A percentile compares a stretch with the other conserved stretches of the same genome.
Evolutionary conservation across 2,888 invertebrate genomes (phyloP).

Genomic region (Agriopis leucophaearia): DNA sequence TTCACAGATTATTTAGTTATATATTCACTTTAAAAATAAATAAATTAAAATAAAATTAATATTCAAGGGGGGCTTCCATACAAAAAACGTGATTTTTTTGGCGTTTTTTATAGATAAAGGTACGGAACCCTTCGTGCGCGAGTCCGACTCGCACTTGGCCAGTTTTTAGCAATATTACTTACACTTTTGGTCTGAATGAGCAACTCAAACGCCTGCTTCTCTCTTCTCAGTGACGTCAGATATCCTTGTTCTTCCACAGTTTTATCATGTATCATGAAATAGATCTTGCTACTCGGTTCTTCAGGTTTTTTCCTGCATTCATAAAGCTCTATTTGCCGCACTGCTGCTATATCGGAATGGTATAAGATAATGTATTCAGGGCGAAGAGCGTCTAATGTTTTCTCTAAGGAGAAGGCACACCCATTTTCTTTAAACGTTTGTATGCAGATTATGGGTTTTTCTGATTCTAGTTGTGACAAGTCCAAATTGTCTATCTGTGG

Average conservation of each 20-base stretch:
- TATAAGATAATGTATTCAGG: conserved; percentile 96
- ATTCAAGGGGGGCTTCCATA: no score
- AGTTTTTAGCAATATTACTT: conserved; percentile 59
- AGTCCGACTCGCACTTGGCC: no score
- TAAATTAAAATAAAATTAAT: no score
- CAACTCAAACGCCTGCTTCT: conserved; percentile 97
- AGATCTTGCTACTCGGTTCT: conserved; percentile 89
- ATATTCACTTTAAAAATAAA: no score
- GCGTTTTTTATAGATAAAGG: no score
- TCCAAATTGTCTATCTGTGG: conserved; percentile 89
- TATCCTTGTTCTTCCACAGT: conserved; percentile 99
- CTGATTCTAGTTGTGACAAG: conserved; percentile 87
- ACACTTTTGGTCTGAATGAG: conserved; percentile 97
- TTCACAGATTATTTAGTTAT: no score
- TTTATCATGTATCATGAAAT: conserved; percentile 95
- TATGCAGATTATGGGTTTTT: conserved; percentile 90
- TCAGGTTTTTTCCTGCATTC: conserved; percentile 86
- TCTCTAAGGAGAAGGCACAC: conserved; percentile 90
- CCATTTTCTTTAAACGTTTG: conserved; percentile 92
- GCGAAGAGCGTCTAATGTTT: conserved; percentile 88
- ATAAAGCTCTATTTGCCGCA: conserved; percentile 96
- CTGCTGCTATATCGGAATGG: conserved; percentile 94
- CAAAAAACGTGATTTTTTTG: no score
- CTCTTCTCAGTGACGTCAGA: conserved; percentile 94
- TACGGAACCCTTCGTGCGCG: no score